A percentile compares a stretch with the other conserved stretches of the same genome.
Evolutionary conservation across 2,888 invertebrate genomes (phyloP).

Genomic region (Dasysyrphus tricinctus): DNA sequence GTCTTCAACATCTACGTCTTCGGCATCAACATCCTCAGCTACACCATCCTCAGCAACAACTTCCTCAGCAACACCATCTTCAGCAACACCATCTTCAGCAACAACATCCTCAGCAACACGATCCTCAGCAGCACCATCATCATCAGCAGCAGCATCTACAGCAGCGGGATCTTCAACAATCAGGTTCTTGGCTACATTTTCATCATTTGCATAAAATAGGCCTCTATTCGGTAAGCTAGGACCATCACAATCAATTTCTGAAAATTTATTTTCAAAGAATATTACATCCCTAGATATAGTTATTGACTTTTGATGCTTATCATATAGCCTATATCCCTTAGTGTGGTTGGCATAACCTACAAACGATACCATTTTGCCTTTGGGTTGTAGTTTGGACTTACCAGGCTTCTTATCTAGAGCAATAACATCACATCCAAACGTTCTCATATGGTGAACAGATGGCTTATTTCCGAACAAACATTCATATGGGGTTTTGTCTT

Average conservation of each 20-base stretch:
- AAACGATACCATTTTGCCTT: conserved; percentile 60
- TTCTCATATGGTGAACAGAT: conserved; percentile 61
- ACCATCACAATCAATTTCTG: conserved; percentile 13
- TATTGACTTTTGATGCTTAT: conserved; percentile 53
- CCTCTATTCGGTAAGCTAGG: neutral
- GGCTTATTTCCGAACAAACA: conserved; percentile 66
- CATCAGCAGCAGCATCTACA: neutral
- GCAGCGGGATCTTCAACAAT: neutral
- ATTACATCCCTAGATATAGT: conserved; percentile 65
- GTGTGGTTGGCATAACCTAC: conserved; percentile 53
- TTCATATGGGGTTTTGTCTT: conserved; percentile 65
- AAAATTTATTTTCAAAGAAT: conserved; percentile 72
- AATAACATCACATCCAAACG: conserved; percentile 68
- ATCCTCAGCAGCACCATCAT: neutral
- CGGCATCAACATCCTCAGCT: neutral
- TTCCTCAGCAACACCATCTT: neutral
- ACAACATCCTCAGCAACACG: neutral
- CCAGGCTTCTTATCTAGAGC: conserved; percentile 57
- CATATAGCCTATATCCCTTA: conserved; percentile 68
- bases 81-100: neutral
- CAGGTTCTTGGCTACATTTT: neutral
- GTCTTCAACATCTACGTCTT: neutral
- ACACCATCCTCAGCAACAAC: neutral
- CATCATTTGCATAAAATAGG: neutral
- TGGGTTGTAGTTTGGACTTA: conserved; percentile 62